Evolutionary conservation across 1,140 invertebrate genomes (phyloP).

Genomic region (Triops cancriformis): DNA sequence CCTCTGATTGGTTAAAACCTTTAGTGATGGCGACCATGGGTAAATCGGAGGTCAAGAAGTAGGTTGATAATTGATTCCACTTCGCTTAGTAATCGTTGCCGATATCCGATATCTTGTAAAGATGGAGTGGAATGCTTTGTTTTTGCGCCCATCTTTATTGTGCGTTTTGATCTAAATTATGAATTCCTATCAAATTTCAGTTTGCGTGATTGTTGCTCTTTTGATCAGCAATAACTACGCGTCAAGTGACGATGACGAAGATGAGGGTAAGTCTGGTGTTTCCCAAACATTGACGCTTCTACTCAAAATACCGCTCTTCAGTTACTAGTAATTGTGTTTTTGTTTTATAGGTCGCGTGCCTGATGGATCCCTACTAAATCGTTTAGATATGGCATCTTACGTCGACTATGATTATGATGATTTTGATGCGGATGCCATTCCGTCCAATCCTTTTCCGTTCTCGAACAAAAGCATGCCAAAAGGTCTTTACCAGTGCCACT

Average conservation of each 20-base stretch:
- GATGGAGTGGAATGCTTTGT: conserved; percentile 10
- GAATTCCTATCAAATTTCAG: background rate
- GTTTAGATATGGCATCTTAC: background rate
- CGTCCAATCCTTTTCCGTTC: background rate
- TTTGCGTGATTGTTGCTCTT: background rate
- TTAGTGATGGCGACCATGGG: background rate
- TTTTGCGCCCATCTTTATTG: background rate
- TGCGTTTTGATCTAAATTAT: background rate
- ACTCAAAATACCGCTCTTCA: background rate
- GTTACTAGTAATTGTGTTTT: background rate
- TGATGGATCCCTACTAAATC: background rate
- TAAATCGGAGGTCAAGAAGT: background rate
- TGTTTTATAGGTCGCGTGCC: background rate
- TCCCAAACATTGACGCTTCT: background rate
- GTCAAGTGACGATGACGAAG: background rate
- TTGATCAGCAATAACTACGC: background rate
- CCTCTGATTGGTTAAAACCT: background rate
- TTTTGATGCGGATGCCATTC: background rate
- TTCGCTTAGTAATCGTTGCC: background rate
- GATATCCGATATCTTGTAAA: conserved; percentile 11
- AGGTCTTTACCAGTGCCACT: conserved; percentile 33
- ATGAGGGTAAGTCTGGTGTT: background rate
- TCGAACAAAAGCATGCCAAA: background rate
- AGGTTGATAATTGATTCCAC: conserved; percentile 5
- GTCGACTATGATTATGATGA: conserved; percentile 11